Percentiles rank a stretch among this genome's conserved stretches.
Evolutionary conservation across 2,113 vertebrate genomes (phyloP).

Genomic region (Eulacestoma nigropectus): DNA sequence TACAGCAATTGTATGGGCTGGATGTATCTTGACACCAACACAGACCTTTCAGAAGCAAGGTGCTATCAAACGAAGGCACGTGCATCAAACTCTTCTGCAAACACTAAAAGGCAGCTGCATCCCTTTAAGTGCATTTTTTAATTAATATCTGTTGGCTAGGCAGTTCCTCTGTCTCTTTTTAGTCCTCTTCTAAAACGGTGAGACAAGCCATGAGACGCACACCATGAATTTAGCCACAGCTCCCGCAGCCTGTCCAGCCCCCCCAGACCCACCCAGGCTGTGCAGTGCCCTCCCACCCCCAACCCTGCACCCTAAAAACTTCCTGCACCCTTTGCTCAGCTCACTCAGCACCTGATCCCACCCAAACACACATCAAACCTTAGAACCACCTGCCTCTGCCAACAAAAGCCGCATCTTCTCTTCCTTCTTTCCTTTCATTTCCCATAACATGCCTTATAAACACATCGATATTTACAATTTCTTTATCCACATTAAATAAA

Average conservation of each 20-base stretch:
- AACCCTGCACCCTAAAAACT: background rate
- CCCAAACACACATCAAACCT: background rate
- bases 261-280: background rate
- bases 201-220: background rate
- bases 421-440: background rate
- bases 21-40: background rate
- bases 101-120: background rate
- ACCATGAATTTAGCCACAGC: too few species aligned
- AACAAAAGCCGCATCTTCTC: background rate
- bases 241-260: background rate
- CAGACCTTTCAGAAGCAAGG: background rate
- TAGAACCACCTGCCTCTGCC: background rate
- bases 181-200: background rate
- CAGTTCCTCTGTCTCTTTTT: background rate
- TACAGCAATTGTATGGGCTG: background rate
- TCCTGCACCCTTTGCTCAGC: background rate
- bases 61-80: background rate
- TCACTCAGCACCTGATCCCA: background rate
- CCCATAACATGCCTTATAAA: background rate
- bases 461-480: conserved; percentile 1
- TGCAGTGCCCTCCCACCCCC: background rate
- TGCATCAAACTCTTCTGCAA: background rate
- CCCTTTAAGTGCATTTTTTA: background rate
- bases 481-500: conserved; percentile 2
- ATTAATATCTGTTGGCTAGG: background rate